Evolutionary conservation across 2,888 invertebrate species (phyloP).

Genomic region (Amphimallon solstitiale): DNA sequence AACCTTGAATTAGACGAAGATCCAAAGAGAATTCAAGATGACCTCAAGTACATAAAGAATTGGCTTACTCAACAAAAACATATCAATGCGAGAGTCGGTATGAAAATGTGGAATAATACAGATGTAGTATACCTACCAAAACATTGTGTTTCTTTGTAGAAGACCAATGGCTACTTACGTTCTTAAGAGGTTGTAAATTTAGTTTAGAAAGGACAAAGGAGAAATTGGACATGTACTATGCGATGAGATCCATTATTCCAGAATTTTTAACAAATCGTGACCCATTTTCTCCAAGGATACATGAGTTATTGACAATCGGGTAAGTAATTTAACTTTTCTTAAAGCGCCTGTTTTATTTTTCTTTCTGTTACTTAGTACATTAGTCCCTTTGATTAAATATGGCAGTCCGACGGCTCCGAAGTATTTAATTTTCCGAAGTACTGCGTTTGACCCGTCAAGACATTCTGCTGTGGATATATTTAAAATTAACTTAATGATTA

Average conservation of each 20-base stretch:
- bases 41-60: constrained; percentile 66
- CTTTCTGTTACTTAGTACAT: constrained; percentile 37
- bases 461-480: constrained; percentile 56
- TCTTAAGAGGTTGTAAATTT: constrained; percentile 73
- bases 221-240: constrained; percentile 71
- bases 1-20: constrained; percentile 66
- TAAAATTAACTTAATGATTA: constrained; percentile 66
- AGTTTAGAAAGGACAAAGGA: constrained; percentile 72
- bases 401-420: constrained; percentile 54
- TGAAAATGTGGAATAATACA: background rate
- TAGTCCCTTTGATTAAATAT: constrained; percentile 48
- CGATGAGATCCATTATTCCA: constrained; percentile 66
- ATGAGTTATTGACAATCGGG: constrained; percentile 60
- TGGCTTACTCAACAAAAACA: constrained; percentile 70
- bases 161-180: constrained; percentile 71
- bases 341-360: no score
- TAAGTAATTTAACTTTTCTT: no score
- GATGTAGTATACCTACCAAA: background rate
- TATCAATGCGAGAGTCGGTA: constrained; percentile 62
- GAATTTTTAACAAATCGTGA: constrained; percentile 64
- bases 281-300: constrained; percentile 54
- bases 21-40: constrained; percentile 62
- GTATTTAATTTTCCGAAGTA: constrained; percentile 55
- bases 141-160: constrained; percentile 59
- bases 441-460: constrained; percentile 49